Base-by-base conservation (phyloP, 2,113 vertebrate species). In the Sylvilagus bachmani region DNA sequence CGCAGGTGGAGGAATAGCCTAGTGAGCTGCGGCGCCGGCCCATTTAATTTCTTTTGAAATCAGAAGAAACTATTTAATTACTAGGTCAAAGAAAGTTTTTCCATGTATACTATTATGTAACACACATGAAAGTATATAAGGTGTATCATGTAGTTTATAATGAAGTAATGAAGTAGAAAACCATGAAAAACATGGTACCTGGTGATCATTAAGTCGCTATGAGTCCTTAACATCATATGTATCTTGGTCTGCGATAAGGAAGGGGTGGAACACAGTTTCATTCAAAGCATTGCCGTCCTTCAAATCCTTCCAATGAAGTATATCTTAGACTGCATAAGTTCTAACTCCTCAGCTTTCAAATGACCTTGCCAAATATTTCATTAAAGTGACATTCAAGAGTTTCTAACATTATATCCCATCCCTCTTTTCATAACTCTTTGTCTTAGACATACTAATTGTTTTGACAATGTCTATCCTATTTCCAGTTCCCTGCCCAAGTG, bases 231-330 rank as follows among this genome's bases (percentile, higher is more conserved):
- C 55, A 22, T 19, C 53, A 38, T 31, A 83, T 3, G 1, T 19
- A 19, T 51, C 51, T 74, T 86, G 27, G 36, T 61, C 64, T 70
- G 22, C 1, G 51, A 21, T 44, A 33, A 90, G 29, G 38, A 6
- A 49, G 4, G 61, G 22, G 36, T 71, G 51, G 31, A 91, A 7
- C 0, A 77, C 38, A 91, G 51, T 22, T 83, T 71, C 51, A 71
- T 61, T 95, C 33, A 64, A 78, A 33, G 33, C 17, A 36, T 83
- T 89, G 83, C n/a, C 22, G 19, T 88, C 78, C 33, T 95, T 77
- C 36, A 86, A 17, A 36, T 67, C 12, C 25, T 91, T 38, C 64
- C 36, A 71, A 29, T 25, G 61, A 83, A 58, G 81, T 64, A 67
- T 36, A 16, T n/a, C 64, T 93, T 31, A 25, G 17, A 22, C 21